Base-by-base conservation (phyloP, 2,888 invertebrate species). In the Coelinius sp. region DNA sequence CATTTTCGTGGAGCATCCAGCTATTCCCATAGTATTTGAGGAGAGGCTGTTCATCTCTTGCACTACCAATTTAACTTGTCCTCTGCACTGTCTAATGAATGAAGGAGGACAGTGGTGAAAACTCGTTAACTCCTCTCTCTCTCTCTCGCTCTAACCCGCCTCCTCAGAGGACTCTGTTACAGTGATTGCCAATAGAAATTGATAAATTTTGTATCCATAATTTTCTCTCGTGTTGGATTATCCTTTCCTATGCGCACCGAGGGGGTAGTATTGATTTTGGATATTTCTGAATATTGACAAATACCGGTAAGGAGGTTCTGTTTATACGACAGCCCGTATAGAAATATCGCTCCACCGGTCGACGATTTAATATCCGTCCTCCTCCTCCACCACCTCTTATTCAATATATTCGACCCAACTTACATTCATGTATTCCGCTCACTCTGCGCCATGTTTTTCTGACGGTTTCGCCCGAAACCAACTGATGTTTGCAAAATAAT, bases 351-450 rank as follows among this genome's bases (percentile, higher is more conserved):
- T 17, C 41, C 10, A 14, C 38, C 25, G 59, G 38, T 12, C 44
- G 44, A 20, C 35, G 31, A 59, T 59, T 35, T 59, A 59, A 59
- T 59, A 59, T 59, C 27, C 53, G 20, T 35, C 12, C 59, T 31
- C 2, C 6, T 59, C n/a, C 6, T 25, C 31, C 22, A 68, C 46
- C 27, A n/a, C n/a, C 44, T 27, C 49, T 17, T 56, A 25, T 56
- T 41, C 38, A 38, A 53, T n/a, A 67, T 67, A 52, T 52, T 53
- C 38, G 56, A 68, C 56, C 68, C 20, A 49, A 59, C 62, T 68
- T 59, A 46, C 31, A 68, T 68, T 68, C 68, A 68, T 68, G 49
- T 68, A 62, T 68, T 68, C 59, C 25, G 24, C 17, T 59, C 35
- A 20, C 31, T n/a, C 56, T n/a, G 56, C 22, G 12, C 31, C 59